Evolutionary conservation across 2,888 invertebrate genomes (phyloP).

Genomic region (Acanthoscelides obtectus): DNA sequence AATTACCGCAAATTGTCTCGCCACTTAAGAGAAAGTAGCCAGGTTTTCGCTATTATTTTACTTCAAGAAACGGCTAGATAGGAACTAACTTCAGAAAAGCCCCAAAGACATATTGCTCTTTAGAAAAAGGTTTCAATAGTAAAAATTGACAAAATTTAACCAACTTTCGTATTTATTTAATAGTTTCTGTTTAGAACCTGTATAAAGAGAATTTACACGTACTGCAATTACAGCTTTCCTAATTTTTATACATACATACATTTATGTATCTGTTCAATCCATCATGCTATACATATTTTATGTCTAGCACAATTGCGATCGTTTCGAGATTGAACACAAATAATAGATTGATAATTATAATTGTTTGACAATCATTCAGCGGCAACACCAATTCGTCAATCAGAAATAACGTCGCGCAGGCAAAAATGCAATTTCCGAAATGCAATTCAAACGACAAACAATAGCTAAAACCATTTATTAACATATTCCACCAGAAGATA

Average conservation of each 20-base stretch:
- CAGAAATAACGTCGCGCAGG: conserved; percentile 1
- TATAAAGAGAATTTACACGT: too few relatives aligned
- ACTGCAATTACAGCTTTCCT: too few relatives aligned
- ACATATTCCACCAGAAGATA: too few relatives aligned
- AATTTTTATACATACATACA: too few relatives aligned
- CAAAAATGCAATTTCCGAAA: conserved; percentile 11
- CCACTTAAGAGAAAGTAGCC: background rate
- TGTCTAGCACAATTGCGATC: background rate
- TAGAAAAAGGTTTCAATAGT: too few relatives aligned
- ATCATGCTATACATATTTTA: background rate
- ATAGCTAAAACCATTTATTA: too few relatives aligned
- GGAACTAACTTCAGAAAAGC: background rate
- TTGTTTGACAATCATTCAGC: background rate
- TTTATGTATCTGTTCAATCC: background rate
- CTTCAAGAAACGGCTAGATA: background rate
- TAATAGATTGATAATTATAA: background rate
- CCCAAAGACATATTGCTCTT: too few relatives aligned
- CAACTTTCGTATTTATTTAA: too few relatives aligned
- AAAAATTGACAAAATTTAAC: too few relatives aligned
- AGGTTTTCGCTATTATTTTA: background rate
- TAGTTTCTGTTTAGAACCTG: too few relatives aligned
- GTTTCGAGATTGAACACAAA: background rate
- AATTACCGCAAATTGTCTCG: background rate
- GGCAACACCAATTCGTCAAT: background rate
- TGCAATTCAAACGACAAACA: background rate